phyloP scores from a whole-genome alignment of 2,888 invertebrate species.

The Drosophila kuntzei region DNA sequence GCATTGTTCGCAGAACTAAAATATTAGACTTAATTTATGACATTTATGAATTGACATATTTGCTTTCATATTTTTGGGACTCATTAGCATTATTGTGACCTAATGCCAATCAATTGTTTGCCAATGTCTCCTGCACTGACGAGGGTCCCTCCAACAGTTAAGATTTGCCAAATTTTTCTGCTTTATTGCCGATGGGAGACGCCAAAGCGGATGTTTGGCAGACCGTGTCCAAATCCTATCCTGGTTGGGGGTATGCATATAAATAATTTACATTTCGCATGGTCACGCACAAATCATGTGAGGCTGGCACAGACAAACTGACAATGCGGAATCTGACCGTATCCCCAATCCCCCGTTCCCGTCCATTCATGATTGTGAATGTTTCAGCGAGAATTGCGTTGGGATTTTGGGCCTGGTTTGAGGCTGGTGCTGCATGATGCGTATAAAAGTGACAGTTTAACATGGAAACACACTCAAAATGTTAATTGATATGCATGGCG shows the following conservation, averaged over 20 bases:
- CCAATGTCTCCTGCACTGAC: constrained; percentile 38
- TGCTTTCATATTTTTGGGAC: constrained; percentile 28
- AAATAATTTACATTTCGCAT: constrained; percentile 77
- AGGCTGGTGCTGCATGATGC: constrained; percentile 60
- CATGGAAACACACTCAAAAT: constrained; percentile 75
- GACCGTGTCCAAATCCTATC: constrained; percentile 32
- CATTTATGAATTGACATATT: constrained; percentile 26
- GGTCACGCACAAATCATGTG: constrained; percentile 76
- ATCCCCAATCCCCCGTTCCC: background rate
- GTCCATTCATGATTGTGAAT: background rate
- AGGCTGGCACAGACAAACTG: constrained; percentile 29
- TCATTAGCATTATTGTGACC: constrained; percentile 14
- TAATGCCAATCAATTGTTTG: constrained; percentile 64
- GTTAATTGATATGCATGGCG: constrained; percentile 67
- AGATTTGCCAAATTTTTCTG: constrained; percentile 42
- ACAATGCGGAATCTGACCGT: constrained; percentile 11
- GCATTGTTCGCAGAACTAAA: background rate
- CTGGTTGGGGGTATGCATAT: constrained; percentile 34
- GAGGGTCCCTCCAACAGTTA: constrained; percentile 44
- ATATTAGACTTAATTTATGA: background rate
- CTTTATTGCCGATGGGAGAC: constrained; percentile 37
- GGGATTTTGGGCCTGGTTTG: constrained; percentile 27
- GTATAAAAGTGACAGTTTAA: constrained; percentile 74
- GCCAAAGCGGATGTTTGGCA: constrained; percentile 21
- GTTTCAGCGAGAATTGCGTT: constrained; percentile 25